phyloP scores from a whole-genome alignment of 2,113 vertebrate species.

The Oncorhynchus gorbuscha region DNA sequence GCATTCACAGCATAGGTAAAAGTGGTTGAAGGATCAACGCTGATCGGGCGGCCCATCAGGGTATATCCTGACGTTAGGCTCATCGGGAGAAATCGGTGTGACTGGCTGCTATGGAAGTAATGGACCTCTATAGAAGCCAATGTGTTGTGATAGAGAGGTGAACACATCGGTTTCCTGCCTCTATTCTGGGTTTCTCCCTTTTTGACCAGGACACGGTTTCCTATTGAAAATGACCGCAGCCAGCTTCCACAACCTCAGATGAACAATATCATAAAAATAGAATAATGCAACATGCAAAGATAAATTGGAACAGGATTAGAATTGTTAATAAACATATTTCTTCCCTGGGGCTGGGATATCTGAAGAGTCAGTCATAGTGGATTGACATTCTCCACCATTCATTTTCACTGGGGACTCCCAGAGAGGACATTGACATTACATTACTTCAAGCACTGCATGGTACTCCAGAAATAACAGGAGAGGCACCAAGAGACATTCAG shows the following conservation, averaged over 20 bases:
- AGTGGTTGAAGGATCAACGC: neutral
- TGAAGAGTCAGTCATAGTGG: neutral
- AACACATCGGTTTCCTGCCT: constrained; percentile 48
- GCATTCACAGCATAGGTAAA: neutral
- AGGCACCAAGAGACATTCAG: neutral
- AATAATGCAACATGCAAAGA: too few species aligned
- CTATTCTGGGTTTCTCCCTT: constrained; percentile 61
- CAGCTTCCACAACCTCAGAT: neutral
- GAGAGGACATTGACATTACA: neutral
- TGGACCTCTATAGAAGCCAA: constrained; percentile 15
- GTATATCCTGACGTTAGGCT: constrained; percentile 50
- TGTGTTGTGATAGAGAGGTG: constrained; percentile 58
- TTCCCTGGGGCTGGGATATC: neutral
- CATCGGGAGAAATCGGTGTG: constrained; percentile 30
- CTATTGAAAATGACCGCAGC: neutral
- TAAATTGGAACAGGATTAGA: too few species aligned
- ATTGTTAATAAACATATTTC: too few species aligned
- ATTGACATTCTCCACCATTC: neutral
- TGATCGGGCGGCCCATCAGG: constrained; percentile 15
- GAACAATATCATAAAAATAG: too few species aligned
- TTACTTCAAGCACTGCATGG: neutral
- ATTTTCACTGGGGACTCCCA: neutral
- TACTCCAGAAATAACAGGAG: constrained; percentile 21
- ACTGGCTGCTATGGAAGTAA: constrained; percentile 32
- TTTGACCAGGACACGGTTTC: constrained; percentile 21